phyloP scores from a whole-genome alignment of 2,113 vertebrate species.

The Chaetops frenatus region DNA sequence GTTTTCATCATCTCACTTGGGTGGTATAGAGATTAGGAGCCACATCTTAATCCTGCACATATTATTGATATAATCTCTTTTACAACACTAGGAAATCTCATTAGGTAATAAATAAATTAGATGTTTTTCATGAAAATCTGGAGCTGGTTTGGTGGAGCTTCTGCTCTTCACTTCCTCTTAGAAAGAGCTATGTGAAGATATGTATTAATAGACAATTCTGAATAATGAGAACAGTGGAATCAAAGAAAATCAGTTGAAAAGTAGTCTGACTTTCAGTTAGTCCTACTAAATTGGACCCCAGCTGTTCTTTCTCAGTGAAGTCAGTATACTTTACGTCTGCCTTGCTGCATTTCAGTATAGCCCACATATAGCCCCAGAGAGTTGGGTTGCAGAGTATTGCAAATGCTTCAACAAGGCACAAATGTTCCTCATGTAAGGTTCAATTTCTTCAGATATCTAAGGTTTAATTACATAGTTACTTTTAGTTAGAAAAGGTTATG shows the following conservation, averaged over 20 bases:
- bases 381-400: background rate
- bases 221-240: background rate
- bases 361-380: accelerated
- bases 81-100: background rate
- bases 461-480: background rate
- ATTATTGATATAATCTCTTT: background rate
- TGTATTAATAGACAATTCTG: background rate
- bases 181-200: background rate
- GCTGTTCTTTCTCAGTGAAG: background rate
- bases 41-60: background rate
- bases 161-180: background rate
- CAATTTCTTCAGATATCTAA: background rate
- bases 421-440: background rate
- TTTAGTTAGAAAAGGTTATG: background rate
- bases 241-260: background rate
- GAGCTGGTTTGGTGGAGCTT: background rate
- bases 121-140: background rate
- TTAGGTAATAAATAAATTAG: background rate
- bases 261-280: background rate
- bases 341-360: background rate
- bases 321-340: background rate
- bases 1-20: background rate
- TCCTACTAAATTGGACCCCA: background rate
- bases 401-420: background rate
- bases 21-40: background rate